Conservation (phyloP, 2,113 vertebrate genomes). For the Serilophus lunatus region DNA sequence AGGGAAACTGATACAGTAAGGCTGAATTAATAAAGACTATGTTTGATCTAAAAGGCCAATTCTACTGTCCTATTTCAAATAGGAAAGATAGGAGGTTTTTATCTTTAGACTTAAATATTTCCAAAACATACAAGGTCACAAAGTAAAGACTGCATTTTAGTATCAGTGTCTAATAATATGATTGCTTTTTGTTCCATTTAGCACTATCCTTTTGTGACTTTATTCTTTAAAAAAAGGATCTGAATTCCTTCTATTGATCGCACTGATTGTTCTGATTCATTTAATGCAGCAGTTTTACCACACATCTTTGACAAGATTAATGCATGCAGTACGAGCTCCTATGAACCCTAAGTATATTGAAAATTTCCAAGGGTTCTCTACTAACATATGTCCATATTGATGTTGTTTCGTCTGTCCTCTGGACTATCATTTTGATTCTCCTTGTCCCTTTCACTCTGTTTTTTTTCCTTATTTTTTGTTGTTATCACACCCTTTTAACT, state of each 20-base stretch:
- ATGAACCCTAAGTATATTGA: neutral
- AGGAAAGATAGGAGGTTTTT: neutral
- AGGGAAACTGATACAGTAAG: neutral
- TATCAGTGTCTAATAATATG: neutral
- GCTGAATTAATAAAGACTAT: neutral
- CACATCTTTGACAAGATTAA: constrained; percentile 12
- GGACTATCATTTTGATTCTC: constrained; percentile 59
- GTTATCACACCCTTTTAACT: constrained; percentile 60
- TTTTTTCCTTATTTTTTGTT: constrained; percentile 51
- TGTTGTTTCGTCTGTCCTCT: constrained; percentile 64
- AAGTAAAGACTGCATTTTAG: neutral
- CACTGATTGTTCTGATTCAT: neutral
- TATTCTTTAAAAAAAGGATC: neutral
- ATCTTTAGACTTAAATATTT: neutral
- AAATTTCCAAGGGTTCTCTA: neutral
- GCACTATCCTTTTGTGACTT: neutral
- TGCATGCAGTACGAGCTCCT: constrained; percentile 22
- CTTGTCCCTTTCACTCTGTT: constrained; percentile 34
- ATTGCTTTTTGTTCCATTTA: neutral
- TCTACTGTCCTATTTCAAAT: neutral
- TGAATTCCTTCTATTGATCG: neutral
- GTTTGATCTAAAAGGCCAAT: neutral
- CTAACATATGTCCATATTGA: constrained; percentile 14
- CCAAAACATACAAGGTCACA: neutral
- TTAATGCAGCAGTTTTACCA: constrained; percentile 9